phyloP scores from a whole-genome alignment of 2,113 vertebrate genomes.

The Petrocephalus microphthalmus region DNA sequence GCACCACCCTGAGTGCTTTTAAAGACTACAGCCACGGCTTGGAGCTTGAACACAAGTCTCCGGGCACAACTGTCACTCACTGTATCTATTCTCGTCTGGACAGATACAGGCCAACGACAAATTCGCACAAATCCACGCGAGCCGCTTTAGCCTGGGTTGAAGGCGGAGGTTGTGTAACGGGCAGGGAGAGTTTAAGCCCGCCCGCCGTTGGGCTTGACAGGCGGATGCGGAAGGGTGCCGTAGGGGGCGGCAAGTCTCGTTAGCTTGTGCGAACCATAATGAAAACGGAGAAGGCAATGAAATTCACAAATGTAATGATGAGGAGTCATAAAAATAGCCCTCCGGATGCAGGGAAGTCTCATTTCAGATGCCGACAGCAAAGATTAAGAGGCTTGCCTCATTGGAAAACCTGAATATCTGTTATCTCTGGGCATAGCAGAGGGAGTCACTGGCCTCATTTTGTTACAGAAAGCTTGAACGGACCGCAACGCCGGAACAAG shows the following conservation, averaged over 20 bases:
- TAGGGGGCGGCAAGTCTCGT: not conserved
- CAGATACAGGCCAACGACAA: not conserved
- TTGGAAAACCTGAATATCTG: not conserved
- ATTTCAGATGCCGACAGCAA: not conserved
- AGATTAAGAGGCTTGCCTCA: not conserved
- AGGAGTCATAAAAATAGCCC: not conserved
- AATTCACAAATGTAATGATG: not conserved
- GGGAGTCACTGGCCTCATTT: not conserved
- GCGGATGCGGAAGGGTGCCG: not conserved
- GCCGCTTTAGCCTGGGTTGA: not conserved
- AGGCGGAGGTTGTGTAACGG: not conserved
- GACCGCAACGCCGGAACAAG: not conserved
- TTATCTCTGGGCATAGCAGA: not conserved
- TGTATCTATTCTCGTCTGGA: not conserved
- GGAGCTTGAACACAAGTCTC: not conserved
- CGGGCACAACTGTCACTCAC: not conserved
- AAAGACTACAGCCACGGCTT: not conserved
- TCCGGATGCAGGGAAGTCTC: not conserved
- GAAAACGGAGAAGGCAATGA: not conserved
- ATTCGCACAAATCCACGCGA: not conserved
- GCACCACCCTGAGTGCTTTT: not conserved
- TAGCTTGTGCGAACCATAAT: not conserved
- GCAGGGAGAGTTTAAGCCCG: not conserved
- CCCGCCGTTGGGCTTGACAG: too few relatives aligned
- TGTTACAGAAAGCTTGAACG: not conserved